Conservation (phyloP, 1,140 invertebrate genomes). For the Drosophila melanogaster region DNA sequence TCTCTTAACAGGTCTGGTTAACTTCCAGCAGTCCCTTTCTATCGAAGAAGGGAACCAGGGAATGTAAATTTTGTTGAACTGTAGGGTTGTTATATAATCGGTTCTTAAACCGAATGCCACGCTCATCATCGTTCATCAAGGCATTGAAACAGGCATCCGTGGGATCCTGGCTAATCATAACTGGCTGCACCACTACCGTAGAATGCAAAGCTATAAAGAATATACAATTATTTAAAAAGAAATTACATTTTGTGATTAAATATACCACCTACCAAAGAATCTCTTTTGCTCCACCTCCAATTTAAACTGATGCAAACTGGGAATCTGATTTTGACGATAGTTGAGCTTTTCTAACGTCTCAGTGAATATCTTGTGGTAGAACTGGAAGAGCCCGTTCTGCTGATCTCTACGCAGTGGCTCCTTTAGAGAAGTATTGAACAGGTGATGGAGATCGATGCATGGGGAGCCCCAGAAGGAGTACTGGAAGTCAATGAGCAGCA, state of each 20-base stretch:
- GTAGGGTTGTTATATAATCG: conserved; percentile 64
- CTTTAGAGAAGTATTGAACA: conserved; percentile 76
- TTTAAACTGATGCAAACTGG: conserved; percentile 66
- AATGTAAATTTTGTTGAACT: conserved; percentile 65
- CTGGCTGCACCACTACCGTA: conserved; percentile 68
- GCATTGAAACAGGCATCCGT: conserved; percentile 78
- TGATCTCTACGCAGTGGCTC: conserved; percentile 62
- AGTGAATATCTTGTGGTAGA: conserved; percentile 68
- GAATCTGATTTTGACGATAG: conserved; percentile 63
- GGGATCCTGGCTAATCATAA: conserved; percentile 70
- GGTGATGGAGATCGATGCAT: conserved; percentile 76
- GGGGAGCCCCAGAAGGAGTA: conserved; percentile 81
- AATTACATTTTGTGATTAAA: fast-evolving
- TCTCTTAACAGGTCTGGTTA: conserved; percentile 50
- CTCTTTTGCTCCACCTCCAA: conserved; percentile 65
- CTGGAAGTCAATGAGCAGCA: conserved; percentile 84
- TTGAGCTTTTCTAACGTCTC: conserved; percentile 58
- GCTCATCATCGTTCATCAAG: conserved; percentile 74
- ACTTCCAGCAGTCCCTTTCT: conserved; percentile 72
- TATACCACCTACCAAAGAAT: conserved; percentile 65
- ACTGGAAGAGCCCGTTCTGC: conserved; percentile 67
- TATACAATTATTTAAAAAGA: background rate
- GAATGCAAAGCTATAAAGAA: conserved; percentile 64
- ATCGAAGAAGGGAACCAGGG: conserved; percentile 71
- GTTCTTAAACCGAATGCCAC: conserved; percentile 70